phyloP scores from a whole-genome alignment of 2,888 invertebrate genomes.

The Patella caerulea region DNA sequence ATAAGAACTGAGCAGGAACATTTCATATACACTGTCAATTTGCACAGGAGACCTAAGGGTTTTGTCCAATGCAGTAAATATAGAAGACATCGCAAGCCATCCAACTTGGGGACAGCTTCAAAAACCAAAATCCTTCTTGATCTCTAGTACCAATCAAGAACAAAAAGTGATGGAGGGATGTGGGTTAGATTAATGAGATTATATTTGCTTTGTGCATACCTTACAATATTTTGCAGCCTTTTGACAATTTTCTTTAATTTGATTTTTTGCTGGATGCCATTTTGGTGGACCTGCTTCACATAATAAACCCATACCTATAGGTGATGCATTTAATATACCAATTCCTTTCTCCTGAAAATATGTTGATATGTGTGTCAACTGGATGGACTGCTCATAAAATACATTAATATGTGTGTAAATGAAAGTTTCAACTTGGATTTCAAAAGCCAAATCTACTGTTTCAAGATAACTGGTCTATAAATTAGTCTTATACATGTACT shows the following conservation, averaged over 20 bases:
- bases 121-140: no score
- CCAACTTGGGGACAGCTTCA: no score
- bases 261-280: conserved; percentile 63
- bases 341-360: conserved; percentile 78
- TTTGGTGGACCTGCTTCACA: conserved; percentile 77
- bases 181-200: no score
- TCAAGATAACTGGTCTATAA: neutral
- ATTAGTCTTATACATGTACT: no score
- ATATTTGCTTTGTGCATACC: conserved; percentile 35
- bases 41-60: no score
- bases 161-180: no score
- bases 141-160: no score
- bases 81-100: no score
- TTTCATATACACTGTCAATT: no score
- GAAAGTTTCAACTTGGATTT: neutral
- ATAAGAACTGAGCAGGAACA: no score
- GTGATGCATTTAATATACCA: conserved; percentile 87
- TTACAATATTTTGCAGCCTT: conserved; percentile 56
- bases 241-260: conserved; percentile 57
- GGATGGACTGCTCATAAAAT: neutral
- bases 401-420: neutral
- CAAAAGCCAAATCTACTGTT: neutral
- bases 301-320: conserved; percentile 86
- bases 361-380: neutral
- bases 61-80: no score